phyloP scores from a whole-genome alignment of 2,797 vertebrate species.

The Bovichtus variegatus region DNA sequence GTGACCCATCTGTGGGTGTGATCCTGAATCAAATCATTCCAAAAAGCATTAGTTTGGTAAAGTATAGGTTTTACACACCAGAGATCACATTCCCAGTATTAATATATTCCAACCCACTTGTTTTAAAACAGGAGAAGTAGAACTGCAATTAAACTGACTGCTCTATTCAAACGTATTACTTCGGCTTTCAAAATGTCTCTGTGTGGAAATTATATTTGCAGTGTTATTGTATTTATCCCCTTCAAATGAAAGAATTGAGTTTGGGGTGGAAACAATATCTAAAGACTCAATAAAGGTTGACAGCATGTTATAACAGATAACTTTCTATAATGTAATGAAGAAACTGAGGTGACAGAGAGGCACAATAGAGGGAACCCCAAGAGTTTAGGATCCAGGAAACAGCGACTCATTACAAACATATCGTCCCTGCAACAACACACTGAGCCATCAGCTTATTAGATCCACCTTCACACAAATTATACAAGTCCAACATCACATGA shows the following conservation, averaged over 20 bases:
- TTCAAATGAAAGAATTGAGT: conserved; percentile 27
- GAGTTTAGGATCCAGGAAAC: conserved; percentile 23
- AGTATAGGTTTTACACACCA: not conserved
- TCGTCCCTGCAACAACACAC: conserved; percentile 8
- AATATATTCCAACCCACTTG: not conserved
- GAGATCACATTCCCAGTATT: not conserved
- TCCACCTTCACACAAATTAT: conserved; percentile 7
- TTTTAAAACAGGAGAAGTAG: conserved; percentile 15
- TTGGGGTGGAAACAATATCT: conserved; percentile 30
- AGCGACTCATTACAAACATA: conserved; percentile 25
- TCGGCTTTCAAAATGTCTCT: conserved; percentile 34
- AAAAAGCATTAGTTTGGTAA: not conserved
- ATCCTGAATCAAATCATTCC: not conserved
- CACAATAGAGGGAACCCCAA: not conserved
- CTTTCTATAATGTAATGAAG: conserved; percentile 29
- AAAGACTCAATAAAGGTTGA: conserved; percentile 5
- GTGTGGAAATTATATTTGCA: conserved; percentile 40
- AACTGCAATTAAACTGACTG: conserved; percentile 27
- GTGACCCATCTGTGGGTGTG: not conserved
- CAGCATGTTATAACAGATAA: conserved; percentile 23
- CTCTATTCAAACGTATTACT: conserved; percentile 24
- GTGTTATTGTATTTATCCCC: conserved; percentile 31
- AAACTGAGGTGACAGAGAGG: conserved; percentile 23
- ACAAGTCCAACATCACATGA: conserved; percentile 3
- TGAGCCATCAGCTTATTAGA: not conserved